A percentile compares a stretch with the other conserved stretches of the same genome.
Evolutionary conservation across 2,888 invertebrate genomes (phyloP).

Genomic region (Heteromurus nitidus): DNA sequence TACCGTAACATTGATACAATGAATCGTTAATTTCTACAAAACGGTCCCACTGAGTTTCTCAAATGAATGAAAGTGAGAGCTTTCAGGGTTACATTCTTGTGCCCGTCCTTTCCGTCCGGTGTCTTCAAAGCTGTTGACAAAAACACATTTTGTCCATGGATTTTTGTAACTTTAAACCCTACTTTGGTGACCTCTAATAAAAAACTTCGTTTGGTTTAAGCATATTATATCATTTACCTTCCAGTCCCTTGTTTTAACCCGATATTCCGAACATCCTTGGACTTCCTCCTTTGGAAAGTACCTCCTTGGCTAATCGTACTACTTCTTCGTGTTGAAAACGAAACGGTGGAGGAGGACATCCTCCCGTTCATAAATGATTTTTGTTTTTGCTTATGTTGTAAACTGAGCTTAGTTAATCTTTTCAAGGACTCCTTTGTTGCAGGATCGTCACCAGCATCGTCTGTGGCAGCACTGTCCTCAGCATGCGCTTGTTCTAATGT

Average conservation of each 20-base stretch:
- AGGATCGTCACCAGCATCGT: neutral
- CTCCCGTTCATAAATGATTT: constrained; percentile 5
- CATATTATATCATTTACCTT: neutral
- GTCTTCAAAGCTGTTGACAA: no score
- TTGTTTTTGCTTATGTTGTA: constrained; percentile 24
- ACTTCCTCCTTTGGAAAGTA: neutral
- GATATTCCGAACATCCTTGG: neutral
- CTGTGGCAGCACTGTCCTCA: neutral
- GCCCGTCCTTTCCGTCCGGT: no score
- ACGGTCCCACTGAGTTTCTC: constrained; percentile 5
- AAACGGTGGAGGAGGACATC: neutral
- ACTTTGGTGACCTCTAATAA: neutral
- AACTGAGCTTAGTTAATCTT: constrained; percentile 23
- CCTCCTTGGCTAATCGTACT: neutral
- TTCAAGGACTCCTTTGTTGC: neutral
- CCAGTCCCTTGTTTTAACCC: neutral
- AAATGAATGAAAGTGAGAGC: neutral
- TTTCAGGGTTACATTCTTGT: no score
- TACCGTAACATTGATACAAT: no score
- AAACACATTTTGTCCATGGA: no score
- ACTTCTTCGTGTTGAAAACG: neutral
- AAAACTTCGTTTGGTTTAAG: neutral
- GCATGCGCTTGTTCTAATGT: neutral
- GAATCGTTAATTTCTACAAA: neutral
- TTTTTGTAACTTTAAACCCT: no score